Conservation (phyloP, 2,113 vertebrate genomes). For the Ptyas mucosa region DNA sequence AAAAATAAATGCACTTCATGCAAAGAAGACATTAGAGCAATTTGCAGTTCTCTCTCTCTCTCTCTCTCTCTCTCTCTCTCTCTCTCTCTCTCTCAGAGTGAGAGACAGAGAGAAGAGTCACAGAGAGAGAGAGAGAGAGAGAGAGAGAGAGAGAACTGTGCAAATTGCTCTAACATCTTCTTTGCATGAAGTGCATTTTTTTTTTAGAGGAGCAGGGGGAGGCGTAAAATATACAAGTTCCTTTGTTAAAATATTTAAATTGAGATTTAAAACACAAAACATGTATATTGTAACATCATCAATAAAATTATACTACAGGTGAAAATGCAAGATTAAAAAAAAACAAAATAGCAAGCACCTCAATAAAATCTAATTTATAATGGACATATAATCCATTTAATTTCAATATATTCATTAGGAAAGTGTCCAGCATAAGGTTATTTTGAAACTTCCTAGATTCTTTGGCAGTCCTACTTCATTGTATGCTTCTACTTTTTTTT, state of each 20-base stretch:
- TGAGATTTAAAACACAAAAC: slow-evolving; percentile 47
- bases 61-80: too few relatives aligned
- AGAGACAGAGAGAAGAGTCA: background rate
- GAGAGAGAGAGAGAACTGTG: background rate
- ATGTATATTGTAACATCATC: slow-evolving; percentile 28
- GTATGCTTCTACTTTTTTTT: background rate
- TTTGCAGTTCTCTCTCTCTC: background rate
- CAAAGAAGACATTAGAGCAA: background rate
- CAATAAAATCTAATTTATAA: slow-evolving; percentile 50
- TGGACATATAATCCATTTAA: slow-evolving; percentile 56
- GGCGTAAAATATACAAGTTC: slow-evolving; percentile 19
- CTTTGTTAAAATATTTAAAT: slow-evolving; percentile 44
- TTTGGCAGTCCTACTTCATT: slow-evolving; percentile 20
- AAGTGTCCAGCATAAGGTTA: slow-evolving; percentile 40
- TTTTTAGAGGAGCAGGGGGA: background rate
- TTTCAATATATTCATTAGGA: slow-evolving; percentile 56
- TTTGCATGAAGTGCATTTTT: slow-evolving; percentile 4
- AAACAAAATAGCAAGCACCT: slow-evolving; percentile 28
- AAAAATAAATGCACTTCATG: slow-evolving; percentile 15
- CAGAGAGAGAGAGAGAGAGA: too few relatives aligned
- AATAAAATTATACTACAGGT: slow-evolving; percentile 28
- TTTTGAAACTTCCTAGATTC: slow-evolving; percentile 21
- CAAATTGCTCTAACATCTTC: background rate
- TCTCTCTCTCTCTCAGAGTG: too few relatives aligned
- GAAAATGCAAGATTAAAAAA: slow-evolving; percentile 53